Base-by-base conservation (phyloP, 2,888 invertebrate genomes). In the Laothoe populi region DNA sequence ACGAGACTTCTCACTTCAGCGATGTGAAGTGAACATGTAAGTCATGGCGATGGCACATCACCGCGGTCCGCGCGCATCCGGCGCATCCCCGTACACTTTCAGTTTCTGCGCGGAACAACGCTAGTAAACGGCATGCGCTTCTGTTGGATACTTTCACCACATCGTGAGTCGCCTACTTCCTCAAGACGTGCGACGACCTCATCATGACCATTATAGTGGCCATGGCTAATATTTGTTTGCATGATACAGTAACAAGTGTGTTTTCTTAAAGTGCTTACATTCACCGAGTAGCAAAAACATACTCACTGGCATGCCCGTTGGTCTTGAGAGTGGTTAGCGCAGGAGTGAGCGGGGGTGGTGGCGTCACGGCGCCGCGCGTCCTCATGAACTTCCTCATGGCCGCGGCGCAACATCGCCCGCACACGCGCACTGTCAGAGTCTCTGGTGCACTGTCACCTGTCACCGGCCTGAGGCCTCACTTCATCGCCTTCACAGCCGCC, bases 331-430 rank as follows among this genome's bases (percentile, higher is more conserved):
- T 10, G 10, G 24, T 4, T 10, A 58, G 69, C 62, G 63, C 19
- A 61, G 48, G 57, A 44, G 60, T 57, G 38, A 59, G 57, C 38
- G 64, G 16, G 10, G 60, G 60, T 61, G 67, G 67, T 61, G 63
- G 64, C n/a, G 66, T 62, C 72, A 57, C 63, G 49, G 67, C 68
- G 64, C 67, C 73, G 73, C 84, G 82, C 74, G 86, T 81, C 69
- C 85, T 84, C 80, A 87, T 82, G 78, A 87, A 87, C 83, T 87
- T 87, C 84, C 72, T 86, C 87, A 87, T 87, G 44, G 26, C 61
- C 4, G 21, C 49, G 49, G 26, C 45, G 24, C 58, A 23, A 46
- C 62, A 35, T 24, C 40, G 48, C 57, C 31, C 19, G 46, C 57
- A 13, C 38, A 31, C 13, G 45, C 58, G 26, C 24, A 21, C 19